Base-by-base conservation (phyloP, 2,888 invertebrate species). In the Malthinus seriepunctatus region DNA sequence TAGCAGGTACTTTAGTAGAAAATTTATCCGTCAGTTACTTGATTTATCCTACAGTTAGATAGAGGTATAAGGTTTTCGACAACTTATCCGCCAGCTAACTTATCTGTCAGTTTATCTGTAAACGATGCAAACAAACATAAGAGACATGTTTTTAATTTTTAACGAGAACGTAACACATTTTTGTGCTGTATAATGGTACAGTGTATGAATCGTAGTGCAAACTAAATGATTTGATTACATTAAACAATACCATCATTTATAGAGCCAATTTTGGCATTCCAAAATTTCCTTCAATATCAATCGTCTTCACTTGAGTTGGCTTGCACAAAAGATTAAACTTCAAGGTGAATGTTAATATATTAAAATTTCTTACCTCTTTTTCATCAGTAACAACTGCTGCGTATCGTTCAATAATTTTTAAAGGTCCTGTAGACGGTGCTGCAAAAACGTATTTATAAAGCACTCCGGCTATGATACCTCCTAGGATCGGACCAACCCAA, bases 401-500 rank as follows among this genome's bases (percentile, higher is more conserved):
- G 79, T 86, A 86, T 64, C 84, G 77, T 64, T 84, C 83, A 23
- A 75, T 71, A 56, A 77, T 75, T 65, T 73, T 75, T 39, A 81
- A 69, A 42, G 73, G 72, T 35, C 74, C 76, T 63, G 82, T 81
- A 69, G 72, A 71, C 62, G 78, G 78, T 38, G 77, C 78, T 34
- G 76, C 84, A 75, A 88, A 85, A 66, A 87, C 79, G 75, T 86
- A 85, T 35, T 86, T 86, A 78, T 93, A 94, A 46, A 93, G 78
- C 15, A 93, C 81, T 3, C 88, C 88, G 2, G 89, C 93, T 0
- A 87, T 85, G 49, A 92, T 82, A 5, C 91, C 94, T 35, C 94
- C 94, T 1, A 89, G 80, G 59, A 91, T 84, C 0, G 94, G 94
- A 0, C 94, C 95, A n/a, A 88, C 84, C 94, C 94, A 95, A 80